Conservation (phyloP, 2,888 invertebrate species). For the Bedellia somnulentella region DNA sequence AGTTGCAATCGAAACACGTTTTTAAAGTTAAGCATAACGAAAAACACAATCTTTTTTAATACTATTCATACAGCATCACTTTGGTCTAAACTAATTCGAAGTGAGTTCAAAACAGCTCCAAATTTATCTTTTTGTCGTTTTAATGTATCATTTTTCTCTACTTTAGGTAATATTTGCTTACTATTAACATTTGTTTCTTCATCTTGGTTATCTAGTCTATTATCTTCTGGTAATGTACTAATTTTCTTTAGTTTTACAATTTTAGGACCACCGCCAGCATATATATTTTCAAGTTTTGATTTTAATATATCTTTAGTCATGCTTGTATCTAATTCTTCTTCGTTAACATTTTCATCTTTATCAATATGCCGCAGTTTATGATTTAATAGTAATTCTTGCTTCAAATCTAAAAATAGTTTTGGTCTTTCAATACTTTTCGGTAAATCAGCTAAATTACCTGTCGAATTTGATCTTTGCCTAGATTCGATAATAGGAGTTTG, state of each 20-base stretch:
- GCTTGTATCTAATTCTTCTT: constrained; percentile 19
- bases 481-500: constrained; percentile 18
- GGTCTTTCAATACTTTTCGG: constrained; percentile 22
- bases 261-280: constrained; percentile 32
- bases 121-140: constrained; percentile 44
- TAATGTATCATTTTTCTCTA: constrained; percentile 47
- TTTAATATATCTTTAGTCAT: constrained; percentile 40
- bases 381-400: constrained; percentile 33
- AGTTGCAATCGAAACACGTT: too few species aligned
- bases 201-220: constrained; percentile 22
- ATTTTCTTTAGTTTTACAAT: constrained; percentile 30
- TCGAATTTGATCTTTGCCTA: constrained; percentile 35
- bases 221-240: constrained; percentile 40
- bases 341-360: constrained; percentile 14
- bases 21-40: too few species aligned
- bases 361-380: too few species aligned
- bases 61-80: constrained; percentile 35
- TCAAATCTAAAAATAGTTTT: constrained; percentile 28
- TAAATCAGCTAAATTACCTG: constrained; percentile 28
- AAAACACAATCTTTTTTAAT: too few species aligned
- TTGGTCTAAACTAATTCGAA: constrained; percentile 34
- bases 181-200: constrained; percentile 34
- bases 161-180: constrained; percentile 31
- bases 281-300: constrained; percentile 40
- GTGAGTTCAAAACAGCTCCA: constrained; percentile 43